These are phyloP conservation scores for Lacerta agilis DNA, from an alignment of 2,797 vertebrate genomes.

Conservation along the genomic window DNA sequence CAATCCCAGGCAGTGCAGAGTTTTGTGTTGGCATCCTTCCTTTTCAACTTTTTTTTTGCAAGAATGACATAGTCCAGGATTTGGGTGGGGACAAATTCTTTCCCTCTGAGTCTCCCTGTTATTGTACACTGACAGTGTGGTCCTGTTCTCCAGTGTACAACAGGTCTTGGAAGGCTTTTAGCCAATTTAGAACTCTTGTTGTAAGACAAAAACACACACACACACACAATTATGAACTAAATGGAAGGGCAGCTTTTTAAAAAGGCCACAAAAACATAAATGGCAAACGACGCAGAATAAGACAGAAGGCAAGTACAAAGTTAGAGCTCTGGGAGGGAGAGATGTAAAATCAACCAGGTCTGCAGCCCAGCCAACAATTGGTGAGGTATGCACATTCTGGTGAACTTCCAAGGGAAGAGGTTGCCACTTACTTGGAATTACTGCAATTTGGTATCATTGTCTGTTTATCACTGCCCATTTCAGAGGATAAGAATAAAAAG, in stretches of 20 bases:
- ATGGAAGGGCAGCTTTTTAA: no score
- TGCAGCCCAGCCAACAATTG: no score
- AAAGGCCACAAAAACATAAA: no score
- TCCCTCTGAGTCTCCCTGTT: neutral
- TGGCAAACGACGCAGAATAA: no score
- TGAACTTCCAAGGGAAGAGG: no score
- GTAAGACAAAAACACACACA: neutral
- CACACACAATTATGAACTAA: neutral
- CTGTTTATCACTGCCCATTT: neutral
- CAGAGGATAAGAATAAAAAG: neutral
- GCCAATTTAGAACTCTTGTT: neutral
- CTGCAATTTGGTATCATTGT: neutral
- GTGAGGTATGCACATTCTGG: no score
- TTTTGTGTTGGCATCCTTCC: neutral
- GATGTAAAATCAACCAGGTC: no score
- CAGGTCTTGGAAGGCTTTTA: neutral
- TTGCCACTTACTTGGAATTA: no score
- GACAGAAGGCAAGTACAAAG: no score
- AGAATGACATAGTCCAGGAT: neutral
- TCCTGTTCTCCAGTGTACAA: neutral
- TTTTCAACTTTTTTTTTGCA: neutral
- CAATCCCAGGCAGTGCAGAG: neutral
- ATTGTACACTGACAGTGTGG: neutral
- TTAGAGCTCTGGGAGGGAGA: no score
- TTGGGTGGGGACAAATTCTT: neutral